Conservation (phyloP, 2,888 invertebrate species). For the Hyalella azteca region DNA sequence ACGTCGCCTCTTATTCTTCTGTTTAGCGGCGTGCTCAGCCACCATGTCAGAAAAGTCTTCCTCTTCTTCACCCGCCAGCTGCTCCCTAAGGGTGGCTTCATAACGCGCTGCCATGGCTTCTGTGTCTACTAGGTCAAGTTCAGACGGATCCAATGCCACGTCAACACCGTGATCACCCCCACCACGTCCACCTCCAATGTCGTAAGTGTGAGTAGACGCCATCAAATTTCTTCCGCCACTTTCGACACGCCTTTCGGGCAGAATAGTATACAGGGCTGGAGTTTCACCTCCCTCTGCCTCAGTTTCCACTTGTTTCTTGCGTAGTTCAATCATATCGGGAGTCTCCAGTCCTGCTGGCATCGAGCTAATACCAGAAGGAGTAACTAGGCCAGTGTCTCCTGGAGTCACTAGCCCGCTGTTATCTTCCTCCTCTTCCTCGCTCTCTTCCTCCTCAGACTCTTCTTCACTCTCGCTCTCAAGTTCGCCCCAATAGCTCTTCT, state of each 20-base stretch:
- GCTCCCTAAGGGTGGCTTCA: constrained; percentile 93
- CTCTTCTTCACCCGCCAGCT: constrained; percentile 73
- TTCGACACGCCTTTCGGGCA: constrained; percentile 92
- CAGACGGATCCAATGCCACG: constrained; percentile 94
- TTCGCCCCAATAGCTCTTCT: constrained; percentile 95
- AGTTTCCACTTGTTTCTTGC: constrained; percentile 94
- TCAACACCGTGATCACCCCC: constrained; percentile 72
- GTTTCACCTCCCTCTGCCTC: constrained; percentile 96
- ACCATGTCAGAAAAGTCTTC: constrained; percentile 99
- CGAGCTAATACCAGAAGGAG: constrained; percentile 86
- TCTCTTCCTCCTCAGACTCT: constrained; percentile 71
- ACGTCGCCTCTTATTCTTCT: constrained; percentile 90
- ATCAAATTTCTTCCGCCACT: constrained; percentile 84
- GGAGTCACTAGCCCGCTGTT: constrained; percentile 66
- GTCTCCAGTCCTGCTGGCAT: constrained; percentile 97
- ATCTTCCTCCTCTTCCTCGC: constrained; percentile 67
- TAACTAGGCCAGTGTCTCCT: constrained; percentile 84
- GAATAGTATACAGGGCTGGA: constrained; percentile 90
- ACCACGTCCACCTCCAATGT: constrained; percentile 68
- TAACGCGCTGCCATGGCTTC: constrained; percentile 95
- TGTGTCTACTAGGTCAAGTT: constrained; percentile 89
- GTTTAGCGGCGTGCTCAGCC: constrained; percentile 95
- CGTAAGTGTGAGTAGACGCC: constrained; percentile 98
- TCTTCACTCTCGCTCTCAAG: constrained; percentile 87
- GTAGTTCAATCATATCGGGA: constrained; percentile 95